phyloP scores from a whole-genome alignment of 2,113 vertebrate genomes.

The Sigmodon hispidus region DNA sequence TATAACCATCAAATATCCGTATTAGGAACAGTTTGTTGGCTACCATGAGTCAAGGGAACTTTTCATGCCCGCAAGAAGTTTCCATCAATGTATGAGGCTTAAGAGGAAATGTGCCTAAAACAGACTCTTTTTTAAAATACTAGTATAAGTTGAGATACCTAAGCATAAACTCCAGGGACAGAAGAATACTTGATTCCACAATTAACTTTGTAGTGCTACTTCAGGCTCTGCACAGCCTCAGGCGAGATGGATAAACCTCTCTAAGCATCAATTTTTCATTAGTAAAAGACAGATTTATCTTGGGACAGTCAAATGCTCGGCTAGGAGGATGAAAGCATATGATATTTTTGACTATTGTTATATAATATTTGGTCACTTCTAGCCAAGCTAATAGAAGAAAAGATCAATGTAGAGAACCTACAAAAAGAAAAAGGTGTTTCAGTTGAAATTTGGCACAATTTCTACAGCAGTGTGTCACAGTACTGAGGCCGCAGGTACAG shows the following conservation, averaged over 20 bases:
- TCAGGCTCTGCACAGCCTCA: constrained; percentile 55
- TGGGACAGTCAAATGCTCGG: constrained; percentile 19
- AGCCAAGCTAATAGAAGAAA: constrained; percentile 17
- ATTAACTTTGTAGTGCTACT: constrained; percentile 70
- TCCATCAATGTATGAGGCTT: neutral
- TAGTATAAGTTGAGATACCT: constrained; percentile 35
- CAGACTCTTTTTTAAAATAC: constrained; percentile 35
- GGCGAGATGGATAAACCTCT: constrained; percentile 48
- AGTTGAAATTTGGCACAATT: constrained; percentile 40
- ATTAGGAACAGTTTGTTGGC: neutral
- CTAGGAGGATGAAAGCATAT: neutral
- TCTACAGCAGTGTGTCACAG: neutral
- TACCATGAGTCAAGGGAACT: constrained; percentile 32
- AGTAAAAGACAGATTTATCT: constrained; percentile 47
- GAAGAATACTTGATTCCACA: constrained; percentile 35
- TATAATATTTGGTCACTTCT: constrained; percentile 37
- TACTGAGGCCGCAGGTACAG: neutral
- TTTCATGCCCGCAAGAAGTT: constrained; percentile 40
- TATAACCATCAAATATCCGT: neutral
- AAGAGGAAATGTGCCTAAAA: neutral
- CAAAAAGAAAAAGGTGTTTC: constrained; percentile 24
- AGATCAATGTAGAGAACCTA: constrained; percentile 14
- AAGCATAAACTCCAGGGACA: constrained; percentile 50
- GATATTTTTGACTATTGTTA: constrained; percentile 29
- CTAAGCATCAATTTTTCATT: constrained; percentile 69